Percentiles rank a stretch among this genome's conserved stretches.
Evolutionary conservation across 1,140 invertebrate genomes (phyloP).

Genomic region (Triops cancriformis): DNA sequence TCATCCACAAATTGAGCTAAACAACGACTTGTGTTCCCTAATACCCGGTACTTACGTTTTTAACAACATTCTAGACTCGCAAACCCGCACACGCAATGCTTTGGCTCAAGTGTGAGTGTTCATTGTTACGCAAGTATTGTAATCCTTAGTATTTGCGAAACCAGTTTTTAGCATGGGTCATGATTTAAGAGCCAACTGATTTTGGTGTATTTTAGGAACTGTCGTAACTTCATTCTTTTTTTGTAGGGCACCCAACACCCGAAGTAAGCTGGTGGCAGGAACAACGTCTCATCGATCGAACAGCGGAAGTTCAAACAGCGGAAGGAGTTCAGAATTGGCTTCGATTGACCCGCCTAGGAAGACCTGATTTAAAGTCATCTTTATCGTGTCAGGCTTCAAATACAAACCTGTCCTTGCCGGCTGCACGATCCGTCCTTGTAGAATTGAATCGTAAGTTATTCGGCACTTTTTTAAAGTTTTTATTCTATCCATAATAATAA

Average conservation of each 20-base stretch:
- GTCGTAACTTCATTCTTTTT: neutral
- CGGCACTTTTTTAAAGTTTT: too few relatives aligned
- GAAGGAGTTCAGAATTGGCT: conserved; percentile 42
- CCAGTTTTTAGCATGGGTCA: too few relatives aligned
- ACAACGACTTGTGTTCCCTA: too few relatives aligned
- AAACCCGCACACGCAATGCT: too few relatives aligned
- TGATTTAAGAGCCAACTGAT: neutral
- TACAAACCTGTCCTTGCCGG: conserved; percentile 58
- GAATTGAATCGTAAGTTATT: conserved; percentile 58
- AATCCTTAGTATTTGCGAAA: too few relatives aligned
- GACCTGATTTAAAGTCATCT: conserved; percentile 65
- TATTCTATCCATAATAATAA: too few relatives aligned
- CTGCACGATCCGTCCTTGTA: conserved; percentile 51
- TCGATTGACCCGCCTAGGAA: conserved; percentile 46
- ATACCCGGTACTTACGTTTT: too few relatives aligned
- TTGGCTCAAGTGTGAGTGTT: too few relatives aligned
- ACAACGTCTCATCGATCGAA: conserved; percentile 57
- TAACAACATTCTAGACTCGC: too few relatives aligned
- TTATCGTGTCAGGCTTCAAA: conserved; percentile 78
- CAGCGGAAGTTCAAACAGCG: conserved; percentile 37
- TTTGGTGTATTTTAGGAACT: neutral
- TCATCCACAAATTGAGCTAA: too few relatives aligned
- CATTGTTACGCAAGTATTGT: too few relatives aligned
- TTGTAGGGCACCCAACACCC: conserved; percentile 67
- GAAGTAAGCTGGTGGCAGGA: conserved; percentile 78